Evolutionary conservation across 2,797 vertebrate genomes (phyloP), one percentile per base, ranked within the genome.

Genomic region (Tragopan temminckii): DNA sequence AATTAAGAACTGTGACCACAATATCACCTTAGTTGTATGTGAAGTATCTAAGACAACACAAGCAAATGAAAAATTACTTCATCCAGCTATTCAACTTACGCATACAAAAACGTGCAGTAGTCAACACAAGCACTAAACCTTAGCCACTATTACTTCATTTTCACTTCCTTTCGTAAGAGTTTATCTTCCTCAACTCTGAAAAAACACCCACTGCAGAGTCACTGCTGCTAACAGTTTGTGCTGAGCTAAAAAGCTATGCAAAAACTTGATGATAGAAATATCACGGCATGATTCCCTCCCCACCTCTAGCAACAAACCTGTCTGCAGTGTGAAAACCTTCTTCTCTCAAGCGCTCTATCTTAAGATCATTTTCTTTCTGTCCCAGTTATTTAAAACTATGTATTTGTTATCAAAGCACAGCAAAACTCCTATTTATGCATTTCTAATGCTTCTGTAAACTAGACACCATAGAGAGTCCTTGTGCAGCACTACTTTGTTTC

Each of bases 331-430:
- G 68, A 88, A 94, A 95, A 89, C 24, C 59, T 68, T 68, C 57
- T 78, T 92, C 78, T 52, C 68, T 91, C 35, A 78, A 85, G 48
- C 11, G 3, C n/a, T 77, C 55, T 75, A 64, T 88, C 94, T 95
- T 57, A 82, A 57, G 55, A 78, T 29, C 5, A 1, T 33, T 94
- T 94, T 86, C 64, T 48, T 84, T 57, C 53, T 86, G 33, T 46
- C 9, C 50, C 92, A 84, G 48, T 67, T 94, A 93, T 83, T 90
- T 83, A 76, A 71, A 92, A 78, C 23, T n/a, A 55, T 6, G 2
- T 33, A 63, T 10, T 82, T 69, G 20, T 67, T 88, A 79, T 33
- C 58, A 88, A n/a, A 80, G 69, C 36, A 82, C 14, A 85, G 69
- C n/a, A 81, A 88, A 94, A 66, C 46, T 88, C 71, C 18, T 48